A percentile compares a stretch with the other conserved stretches of the same genome.
Conservation (phyloP, 2,797 vertebrate genomes). For the Enteromius unitaeniatus region DNA sequence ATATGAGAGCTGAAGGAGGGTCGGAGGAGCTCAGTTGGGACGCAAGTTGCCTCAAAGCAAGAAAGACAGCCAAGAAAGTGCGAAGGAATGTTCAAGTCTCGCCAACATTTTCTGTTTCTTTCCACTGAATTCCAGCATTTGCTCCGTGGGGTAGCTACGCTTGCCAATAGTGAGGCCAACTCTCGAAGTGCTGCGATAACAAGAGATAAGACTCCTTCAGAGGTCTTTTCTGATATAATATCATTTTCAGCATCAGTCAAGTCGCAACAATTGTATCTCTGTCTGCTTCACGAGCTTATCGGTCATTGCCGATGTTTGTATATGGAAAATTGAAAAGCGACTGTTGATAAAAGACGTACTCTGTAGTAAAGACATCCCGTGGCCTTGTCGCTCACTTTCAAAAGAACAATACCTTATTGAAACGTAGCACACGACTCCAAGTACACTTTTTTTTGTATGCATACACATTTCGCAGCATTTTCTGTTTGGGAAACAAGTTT, state of each 20-base stretch:
- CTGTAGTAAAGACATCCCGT: conserved; percentile 7
- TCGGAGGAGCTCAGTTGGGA: neutral
- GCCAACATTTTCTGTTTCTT: conserved; percentile 58
- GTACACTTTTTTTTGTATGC: neutral
- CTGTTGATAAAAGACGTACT: conserved; percentile 11
- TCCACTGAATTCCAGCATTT: conserved; percentile 55
- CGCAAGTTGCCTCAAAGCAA: conserved; percentile 39
- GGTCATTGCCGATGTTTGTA: conserved; percentile 36
- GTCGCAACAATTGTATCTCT: conserved; percentile 33
- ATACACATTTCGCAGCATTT: neutral
- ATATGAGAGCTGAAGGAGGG: neutral
- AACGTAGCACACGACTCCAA: neutral
- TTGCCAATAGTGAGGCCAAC: conserved; percentile 7
- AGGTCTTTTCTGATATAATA: conserved; percentile 44
- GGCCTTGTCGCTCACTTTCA: neutral
- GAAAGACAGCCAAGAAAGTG: conserved; percentile 53
- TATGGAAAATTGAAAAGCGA: conserved; percentile 38
- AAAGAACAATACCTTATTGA: conserved; percentile 7
- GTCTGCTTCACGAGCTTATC: conserved; percentile 28
- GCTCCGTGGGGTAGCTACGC: conserved; percentile 2
- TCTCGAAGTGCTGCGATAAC: conserved; percentile 43
- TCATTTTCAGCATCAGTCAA: conserved; percentile 19
- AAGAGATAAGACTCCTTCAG: conserved; percentile 23
- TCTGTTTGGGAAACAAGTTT: conserved; percentile 50
- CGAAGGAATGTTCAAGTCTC: conserved; percentile 52